Percentiles rank a stretch among this genome's conserved stretches.
Conservation (phyloP, 1,140 invertebrate species). For the Lethocerus indicus region DNA sequence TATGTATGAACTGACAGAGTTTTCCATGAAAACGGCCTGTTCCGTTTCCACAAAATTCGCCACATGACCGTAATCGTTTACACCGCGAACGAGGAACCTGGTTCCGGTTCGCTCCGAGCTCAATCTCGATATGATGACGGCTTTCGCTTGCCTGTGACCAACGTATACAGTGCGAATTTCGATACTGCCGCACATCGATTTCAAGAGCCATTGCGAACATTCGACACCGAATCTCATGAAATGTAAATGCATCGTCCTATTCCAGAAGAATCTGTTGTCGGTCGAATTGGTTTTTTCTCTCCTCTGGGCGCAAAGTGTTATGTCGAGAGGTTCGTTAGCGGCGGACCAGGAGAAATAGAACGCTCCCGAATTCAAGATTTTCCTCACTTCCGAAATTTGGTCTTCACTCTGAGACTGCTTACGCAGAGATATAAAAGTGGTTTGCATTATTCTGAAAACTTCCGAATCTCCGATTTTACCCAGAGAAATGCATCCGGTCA, state of each 20-base stretch:
- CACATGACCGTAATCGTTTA: slow-evolving; percentile 96
- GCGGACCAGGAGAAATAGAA: slow-evolving; percentile 86
- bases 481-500: slow-evolving; percentile 88
- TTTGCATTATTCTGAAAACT: slow-evolving; percentile 85
- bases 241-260: slow-evolving; percentile 64
- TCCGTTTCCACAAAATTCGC: slow-evolving; percentile 99
- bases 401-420: slow-evolving; percentile 65
- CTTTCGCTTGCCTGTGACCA: slow-evolving; percentile 78
- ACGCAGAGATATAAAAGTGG: slow-evolving; percentile 71
- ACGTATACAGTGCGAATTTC: slow-evolving; percentile 93
- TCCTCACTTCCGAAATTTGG: slow-evolving; percentile 60
- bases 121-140: slow-evolving; percentile 84
- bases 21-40: slow-evolving; percentile 84
- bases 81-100: slow-evolving; percentile 94
- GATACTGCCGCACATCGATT: slow-evolving; percentile 89
- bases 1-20: slow-evolving; percentile 63
- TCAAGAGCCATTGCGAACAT: slow-evolving; percentile 73
- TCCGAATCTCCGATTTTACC: slow-evolving; percentile 87
- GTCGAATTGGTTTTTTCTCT: slow-evolving; percentile 56
- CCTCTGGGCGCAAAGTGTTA: slow-evolving; percentile 84
- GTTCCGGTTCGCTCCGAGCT: slow-evolving; percentile 94
- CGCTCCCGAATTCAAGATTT: slow-evolving; percentile 87
- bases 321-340: slow-evolving; percentile 39
- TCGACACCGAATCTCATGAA: slow-evolving; percentile 78
- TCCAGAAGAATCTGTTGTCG: slow-evolving; percentile 44